Conservation (phyloP, 2,113 vertebrate genomes). For the Callochromis pleurospilus region DNA sequence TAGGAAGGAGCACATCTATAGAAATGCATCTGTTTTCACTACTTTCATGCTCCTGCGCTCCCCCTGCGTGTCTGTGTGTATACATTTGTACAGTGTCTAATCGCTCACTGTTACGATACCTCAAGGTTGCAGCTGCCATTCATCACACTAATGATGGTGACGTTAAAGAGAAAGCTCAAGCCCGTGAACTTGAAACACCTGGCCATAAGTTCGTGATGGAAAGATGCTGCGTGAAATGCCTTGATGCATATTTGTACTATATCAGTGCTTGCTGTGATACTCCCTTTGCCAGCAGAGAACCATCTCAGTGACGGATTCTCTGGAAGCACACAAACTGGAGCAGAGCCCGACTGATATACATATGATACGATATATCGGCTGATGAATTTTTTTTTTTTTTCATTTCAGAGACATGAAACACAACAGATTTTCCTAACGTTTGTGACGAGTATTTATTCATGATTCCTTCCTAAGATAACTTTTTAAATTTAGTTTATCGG, state of each 20-base stretch:
- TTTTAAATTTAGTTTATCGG: background rate
- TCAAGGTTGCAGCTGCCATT: constrained; percentile 17
- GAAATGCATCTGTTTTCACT: background rate
- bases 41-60: background rate
- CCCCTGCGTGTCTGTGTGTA: background rate
- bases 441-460: background rate
- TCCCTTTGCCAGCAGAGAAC: constrained; percentile 36
- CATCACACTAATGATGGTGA: constrained; percentile 35
- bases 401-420: background rate
- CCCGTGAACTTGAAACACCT: constrained; percentile 24
- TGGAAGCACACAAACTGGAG: background rate
- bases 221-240: background rate
- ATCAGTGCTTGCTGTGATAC: background rate
- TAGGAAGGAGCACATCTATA: background rate
- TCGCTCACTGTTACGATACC: background rate
- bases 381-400: background rate
- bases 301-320: background rate
- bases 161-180: background rate
- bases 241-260: background rate
- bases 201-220: background rate
- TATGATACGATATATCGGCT: background rate
- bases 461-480: background rate
- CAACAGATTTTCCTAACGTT: background rate
- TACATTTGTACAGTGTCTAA: background rate
- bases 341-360: background rate